Base-by-base conservation (phyloP, 2,888 invertebrate species). In the Cactoblastis cactorum region DNA sequence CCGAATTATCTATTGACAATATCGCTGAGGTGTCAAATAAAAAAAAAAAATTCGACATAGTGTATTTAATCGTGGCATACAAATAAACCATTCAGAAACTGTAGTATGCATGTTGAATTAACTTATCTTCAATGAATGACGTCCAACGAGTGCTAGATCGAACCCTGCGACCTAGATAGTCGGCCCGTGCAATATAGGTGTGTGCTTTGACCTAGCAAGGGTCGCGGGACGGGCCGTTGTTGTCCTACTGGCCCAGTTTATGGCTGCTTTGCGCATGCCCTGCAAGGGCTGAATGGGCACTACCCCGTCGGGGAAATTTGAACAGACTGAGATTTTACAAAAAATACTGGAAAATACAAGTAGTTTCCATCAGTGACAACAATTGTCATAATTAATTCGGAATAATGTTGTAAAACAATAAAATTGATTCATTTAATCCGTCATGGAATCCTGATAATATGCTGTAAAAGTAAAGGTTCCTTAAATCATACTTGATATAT, bases 91-190 rank as follows among this genome's bases (percentile, higher is more conserved):
- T n/a, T n/a, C n/a, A n/a, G n/a, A n/a, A n/a, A n/a, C n/a, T n/a
- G n/a, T n/a, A n/a, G n/a, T n/a, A n/a, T n/a, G 24, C n/a, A 11
- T 9, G 17, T 17, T 37, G 9, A 37, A 37, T 18, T 9, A 37
- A 14, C 17, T 17, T 1, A 6, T 14, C 9, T 4, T 37, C 17
- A 17, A 37, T 37, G 37, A 37, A 37, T 37, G 37, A 32, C 28
- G 43, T 28, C 3, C 11, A 28, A 22, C 14, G 9, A 15, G 3
- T 14, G 43, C 28, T 15, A 32, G 28, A 24, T 24, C 41, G 28
- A 47, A 47, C 12, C 41, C 34, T 22, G 41, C 41, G 49, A 49
- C 49, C 49, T 33, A 49, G 34, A 49, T 49, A 49, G 19, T 6
- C 19, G 19, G 15, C 19, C 18, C 11, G 24, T 32, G 9, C 34